phyloP scores from a whole-genome alignment of 2,797 vertebrate genomes.

The Peromyscus attwateri region DNA sequence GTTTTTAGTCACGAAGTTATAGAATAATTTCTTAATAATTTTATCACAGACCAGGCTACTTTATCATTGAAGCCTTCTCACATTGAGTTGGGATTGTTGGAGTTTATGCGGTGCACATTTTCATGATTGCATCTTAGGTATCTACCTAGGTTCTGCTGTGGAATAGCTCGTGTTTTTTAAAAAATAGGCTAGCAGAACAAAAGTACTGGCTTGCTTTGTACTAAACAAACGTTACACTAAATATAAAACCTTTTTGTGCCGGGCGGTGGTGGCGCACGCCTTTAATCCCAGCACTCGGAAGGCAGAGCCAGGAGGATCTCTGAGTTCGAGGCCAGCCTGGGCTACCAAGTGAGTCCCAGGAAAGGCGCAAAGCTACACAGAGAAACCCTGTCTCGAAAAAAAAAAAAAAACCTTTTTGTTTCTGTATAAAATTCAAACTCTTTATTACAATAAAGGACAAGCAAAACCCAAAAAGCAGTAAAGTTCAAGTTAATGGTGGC shows the following conservation, averaged over 20 bases:
- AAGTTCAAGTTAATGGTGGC: not conserved
- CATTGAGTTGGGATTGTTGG: not conserved
- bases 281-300: too few species aligned
- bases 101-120: not conserved
- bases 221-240: not conserved
- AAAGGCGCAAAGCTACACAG: too few species aligned
- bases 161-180: not conserved
- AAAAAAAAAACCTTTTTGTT: slow-evolving; percentile 14
- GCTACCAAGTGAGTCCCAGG: too few species aligned
- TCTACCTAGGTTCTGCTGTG: not conserved
- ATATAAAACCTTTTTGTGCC: not conserved
- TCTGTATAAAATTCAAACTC: slow-evolving; percentile 22
- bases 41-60: not conserved
- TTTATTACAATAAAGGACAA: not conserved
- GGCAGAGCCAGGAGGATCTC: too few species aligned
- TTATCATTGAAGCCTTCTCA: not conserved
- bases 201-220: not conserved
- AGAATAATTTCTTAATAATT: not conserved
- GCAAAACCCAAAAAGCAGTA: not conserved
- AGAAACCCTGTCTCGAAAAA: too few species aligned
- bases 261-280: too few species aligned
- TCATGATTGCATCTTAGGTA: not conserved
- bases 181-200: not conserved
- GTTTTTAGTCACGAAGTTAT: not conserved
- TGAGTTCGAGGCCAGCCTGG: too few species aligned